Evolutionary conservation across 2,797 vertebrate species (phyloP).

Genomic region (Pogoniulus pusillus): DNA sequence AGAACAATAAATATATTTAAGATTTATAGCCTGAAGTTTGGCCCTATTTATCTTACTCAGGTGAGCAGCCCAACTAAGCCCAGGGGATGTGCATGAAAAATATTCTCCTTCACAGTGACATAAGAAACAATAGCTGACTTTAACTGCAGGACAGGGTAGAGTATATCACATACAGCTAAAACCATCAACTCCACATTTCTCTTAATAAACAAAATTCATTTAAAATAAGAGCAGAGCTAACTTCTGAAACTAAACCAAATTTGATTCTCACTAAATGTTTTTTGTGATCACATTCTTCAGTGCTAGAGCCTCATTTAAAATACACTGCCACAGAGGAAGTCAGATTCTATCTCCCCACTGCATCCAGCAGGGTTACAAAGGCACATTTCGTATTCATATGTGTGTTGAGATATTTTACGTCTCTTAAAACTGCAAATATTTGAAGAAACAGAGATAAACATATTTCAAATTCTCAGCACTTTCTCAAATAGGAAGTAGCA

Average conservation of each 20-base stretch:
- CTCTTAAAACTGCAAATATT: slow-evolving; percentile 66
- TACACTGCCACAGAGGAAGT: not conserved
- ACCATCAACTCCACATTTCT: not conserved
- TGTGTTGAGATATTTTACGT: slow-evolving; percentile 54
- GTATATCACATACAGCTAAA: not conserved
- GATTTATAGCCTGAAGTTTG: slow-evolving; percentile 49
- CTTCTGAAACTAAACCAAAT: not conserved
- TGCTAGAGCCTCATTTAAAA: slow-evolving; percentile 20
- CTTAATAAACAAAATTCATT: slow-evolving; percentile 24
- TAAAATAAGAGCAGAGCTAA: not conserved
- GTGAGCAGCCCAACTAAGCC: slow-evolving; percentile 25
- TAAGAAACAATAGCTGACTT: not conserved
- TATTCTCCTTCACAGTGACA: not conserved
- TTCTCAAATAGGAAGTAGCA: slow-evolving; percentile 47
- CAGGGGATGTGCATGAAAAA: slow-evolving; percentile 46
- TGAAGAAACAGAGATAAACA: slow-evolving; percentile 65
- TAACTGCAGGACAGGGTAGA: not conserved
- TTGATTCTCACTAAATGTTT: not conserved
- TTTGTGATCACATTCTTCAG: not conserved
- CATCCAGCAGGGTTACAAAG: slow-evolving; percentile 52
- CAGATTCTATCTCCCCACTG: slow-evolving; percentile 4
- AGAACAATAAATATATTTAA: slow-evolving; percentile 47
- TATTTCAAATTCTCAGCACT: slow-evolving; percentile 65
- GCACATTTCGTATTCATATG: slow-evolving; percentile 52
- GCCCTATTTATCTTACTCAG: slow-evolving; percentile 48